Conservation (phyloP, 2,888 invertebrate genomes). For the Tenthredo notha region DNA sequence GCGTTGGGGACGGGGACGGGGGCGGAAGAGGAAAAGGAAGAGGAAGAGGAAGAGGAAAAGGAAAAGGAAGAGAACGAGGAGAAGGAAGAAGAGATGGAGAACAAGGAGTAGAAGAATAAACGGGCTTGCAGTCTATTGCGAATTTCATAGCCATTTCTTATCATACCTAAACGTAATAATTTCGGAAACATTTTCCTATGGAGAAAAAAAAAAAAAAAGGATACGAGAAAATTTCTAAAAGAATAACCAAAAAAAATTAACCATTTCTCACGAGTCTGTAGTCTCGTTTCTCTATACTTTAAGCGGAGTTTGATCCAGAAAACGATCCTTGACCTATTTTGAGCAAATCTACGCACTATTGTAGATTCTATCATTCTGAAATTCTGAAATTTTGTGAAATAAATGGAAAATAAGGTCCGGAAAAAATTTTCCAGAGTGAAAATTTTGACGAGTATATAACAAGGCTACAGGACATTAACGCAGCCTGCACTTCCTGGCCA, state of each 20-base stretch:
- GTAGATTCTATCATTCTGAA: too few species aligned
- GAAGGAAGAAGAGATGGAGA: slow-evolving; percentile 48
- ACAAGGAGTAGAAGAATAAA: slow-evolving; percentile 33
- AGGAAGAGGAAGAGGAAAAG: slow-evolving; percentile 55
- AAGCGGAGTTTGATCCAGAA: not conserved
- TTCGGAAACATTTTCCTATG: not conserved
- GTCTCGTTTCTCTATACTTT: not conserved
- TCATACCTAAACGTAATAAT: not conserved
- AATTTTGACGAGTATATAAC: too few species aligned
- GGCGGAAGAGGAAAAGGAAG: slow-evolving; percentile 24
- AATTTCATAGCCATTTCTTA: not conserved
- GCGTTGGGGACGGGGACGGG: slow-evolving; percentile 55
- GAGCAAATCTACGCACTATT: too few species aligned
- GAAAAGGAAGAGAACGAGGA: slow-evolving; percentile 27
- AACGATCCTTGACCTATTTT: not conserved
- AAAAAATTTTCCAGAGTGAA: too few species aligned
- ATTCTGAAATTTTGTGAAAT: too few species aligned
- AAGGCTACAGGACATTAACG: too few species aligned
- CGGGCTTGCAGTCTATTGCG: slow-evolving; percentile 40
- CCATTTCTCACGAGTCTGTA: not conserved
- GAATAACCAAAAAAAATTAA: slow-evolving; percentile 15
- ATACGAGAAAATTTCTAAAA: not conserved
- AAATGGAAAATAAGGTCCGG: too few species aligned
- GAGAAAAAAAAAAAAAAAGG: not conserved
- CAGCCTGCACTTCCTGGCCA: too few species aligned